Conservation (phyloP, 1,140 invertebrate species). For the Stegodyphus dumicola region DNA sequence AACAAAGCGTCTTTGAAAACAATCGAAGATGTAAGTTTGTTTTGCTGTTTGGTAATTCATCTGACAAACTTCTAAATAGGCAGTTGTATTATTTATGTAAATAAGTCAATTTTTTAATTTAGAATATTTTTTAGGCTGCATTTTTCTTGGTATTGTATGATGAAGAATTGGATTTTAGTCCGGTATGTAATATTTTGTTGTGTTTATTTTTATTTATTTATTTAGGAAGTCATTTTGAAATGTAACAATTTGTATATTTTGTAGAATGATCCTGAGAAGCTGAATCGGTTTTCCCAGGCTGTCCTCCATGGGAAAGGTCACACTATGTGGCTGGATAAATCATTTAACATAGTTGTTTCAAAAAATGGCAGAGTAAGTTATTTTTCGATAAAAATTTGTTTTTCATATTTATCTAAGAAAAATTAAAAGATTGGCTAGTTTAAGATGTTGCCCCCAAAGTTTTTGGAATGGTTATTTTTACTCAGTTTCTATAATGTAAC, state of each 20-base stretch:
- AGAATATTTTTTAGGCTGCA: conserved; percentile 74
- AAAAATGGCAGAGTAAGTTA: conserved; percentile 86
- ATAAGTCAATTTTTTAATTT: neutral
- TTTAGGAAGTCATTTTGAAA: conserved; percentile 55
- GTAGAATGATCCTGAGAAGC: conserved; percentile 80
- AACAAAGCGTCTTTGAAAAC: conserved; percentile 89
- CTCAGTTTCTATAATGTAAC: neutral
- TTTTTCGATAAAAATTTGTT: neutral
- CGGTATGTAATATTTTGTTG: conserved; percentile 70
- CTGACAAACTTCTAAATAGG: neutral
- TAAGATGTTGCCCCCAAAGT: neutral
- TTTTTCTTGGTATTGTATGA: conserved; percentile 94
- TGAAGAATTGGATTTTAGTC: conserved; percentile 84
- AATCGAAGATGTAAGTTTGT: conserved; percentile 80
- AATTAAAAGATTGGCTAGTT: neutral
- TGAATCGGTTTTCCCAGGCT: conserved; percentile 86
- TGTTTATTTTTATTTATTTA: neutral
- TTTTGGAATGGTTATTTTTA: neutral
- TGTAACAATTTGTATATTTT: conserved; percentile 58
- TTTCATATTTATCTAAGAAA: neutral
- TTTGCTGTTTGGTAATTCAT: neutral
- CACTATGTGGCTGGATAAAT: conserved; percentile 99
- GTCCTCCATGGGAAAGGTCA: conserved; percentile 96
- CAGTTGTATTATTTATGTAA: too few species aligned
- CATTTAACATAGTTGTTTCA: conserved; percentile 94